phyloP scores from a whole-genome alignment of 2,888 invertebrate species.

The Anarsia innoxiella region DNA sequence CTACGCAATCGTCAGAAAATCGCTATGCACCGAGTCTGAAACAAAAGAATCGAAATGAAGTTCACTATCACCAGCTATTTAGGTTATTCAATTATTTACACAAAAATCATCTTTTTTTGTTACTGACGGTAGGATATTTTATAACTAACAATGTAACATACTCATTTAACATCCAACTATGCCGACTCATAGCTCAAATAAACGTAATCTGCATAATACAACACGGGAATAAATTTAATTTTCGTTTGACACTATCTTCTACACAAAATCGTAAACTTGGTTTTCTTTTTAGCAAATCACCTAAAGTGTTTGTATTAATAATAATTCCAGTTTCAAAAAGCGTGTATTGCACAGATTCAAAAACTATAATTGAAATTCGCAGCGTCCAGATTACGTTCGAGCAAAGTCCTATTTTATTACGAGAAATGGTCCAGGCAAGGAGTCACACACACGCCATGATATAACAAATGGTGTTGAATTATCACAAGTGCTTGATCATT shows the following conservation, averaged over 20 bases:
- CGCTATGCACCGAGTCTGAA: constrained; percentile 41
- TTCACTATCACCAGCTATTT: constrained; percentile 46
- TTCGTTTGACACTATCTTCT: constrained; percentile 32
- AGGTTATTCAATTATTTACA: constrained; percentile 55
- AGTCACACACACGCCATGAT: constrained; percentile 66
- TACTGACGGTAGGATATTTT: constrained; percentile 21
- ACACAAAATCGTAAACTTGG: constrained; percentile 20
- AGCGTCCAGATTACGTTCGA: constrained; percentile 42
- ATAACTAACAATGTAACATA: constrained; percentile 39
- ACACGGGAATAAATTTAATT: constrained; percentile 36
- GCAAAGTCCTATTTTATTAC: constrained; percentile 60
- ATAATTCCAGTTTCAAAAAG: constrained; percentile 28
- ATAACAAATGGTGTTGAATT: no score
- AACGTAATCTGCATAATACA: constrained; percentile 39
- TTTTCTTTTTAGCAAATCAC: constrained; percentile 29
- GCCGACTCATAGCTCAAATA: constrained; percentile 30
- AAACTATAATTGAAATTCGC: constrained; percentile 38
- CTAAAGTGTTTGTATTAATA: constrained; percentile 18
- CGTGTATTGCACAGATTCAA: constrained; percentile 31
- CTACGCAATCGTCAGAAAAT: constrained; percentile 28
- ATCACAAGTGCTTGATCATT: no score
- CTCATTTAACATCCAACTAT: constrained; percentile 33
- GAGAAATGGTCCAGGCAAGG: constrained; percentile 45
- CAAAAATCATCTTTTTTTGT: constrained; percentile 27
- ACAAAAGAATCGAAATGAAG: constrained; percentile 71